Conservation (phyloP, 2,797 vertebrate species). For the Dendrocincla fuliginosa region DNA sequence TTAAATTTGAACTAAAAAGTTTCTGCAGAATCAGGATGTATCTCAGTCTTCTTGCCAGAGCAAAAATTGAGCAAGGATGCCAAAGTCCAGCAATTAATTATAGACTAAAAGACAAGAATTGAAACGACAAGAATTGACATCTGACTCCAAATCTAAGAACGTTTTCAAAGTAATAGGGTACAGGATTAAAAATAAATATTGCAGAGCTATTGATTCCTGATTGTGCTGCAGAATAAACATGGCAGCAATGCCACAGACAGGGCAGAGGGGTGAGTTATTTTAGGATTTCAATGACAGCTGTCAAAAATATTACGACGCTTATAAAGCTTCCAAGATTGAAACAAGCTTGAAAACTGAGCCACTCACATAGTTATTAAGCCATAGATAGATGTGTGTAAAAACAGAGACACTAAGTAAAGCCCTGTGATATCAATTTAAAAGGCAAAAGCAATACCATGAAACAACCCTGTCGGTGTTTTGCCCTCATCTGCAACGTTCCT, state of each 20-base stretch:
- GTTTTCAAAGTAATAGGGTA: neutral
- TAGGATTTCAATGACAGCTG: neutral
- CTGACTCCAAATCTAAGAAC: neutral
- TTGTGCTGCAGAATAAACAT: neutral
- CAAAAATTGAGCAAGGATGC: neutral
- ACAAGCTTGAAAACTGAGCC: neutral
- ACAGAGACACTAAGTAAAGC: conserved; percentile 1
- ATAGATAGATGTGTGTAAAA: neutral
- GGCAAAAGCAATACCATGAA: neutral
- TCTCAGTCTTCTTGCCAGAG: neutral
- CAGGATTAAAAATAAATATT: neutral
- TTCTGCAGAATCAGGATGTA: neutral
- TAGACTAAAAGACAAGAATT: neutral
- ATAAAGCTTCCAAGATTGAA: neutral
- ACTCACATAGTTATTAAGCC: neutral
- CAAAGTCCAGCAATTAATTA: neutral
- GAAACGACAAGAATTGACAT: neutral
- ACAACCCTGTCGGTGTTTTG: neutral
- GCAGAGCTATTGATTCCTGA: neutral
- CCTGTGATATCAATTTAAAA: neutral
- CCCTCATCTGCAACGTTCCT: conserved; percentile 12
- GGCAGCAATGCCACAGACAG: neutral
- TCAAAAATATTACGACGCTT: neutral
- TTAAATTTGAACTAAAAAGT: neutral
- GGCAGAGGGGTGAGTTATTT: neutral